Base-by-base conservation (phyloP, 2,797 vertebrate species). In the Numenius phaeopus region DNA sequence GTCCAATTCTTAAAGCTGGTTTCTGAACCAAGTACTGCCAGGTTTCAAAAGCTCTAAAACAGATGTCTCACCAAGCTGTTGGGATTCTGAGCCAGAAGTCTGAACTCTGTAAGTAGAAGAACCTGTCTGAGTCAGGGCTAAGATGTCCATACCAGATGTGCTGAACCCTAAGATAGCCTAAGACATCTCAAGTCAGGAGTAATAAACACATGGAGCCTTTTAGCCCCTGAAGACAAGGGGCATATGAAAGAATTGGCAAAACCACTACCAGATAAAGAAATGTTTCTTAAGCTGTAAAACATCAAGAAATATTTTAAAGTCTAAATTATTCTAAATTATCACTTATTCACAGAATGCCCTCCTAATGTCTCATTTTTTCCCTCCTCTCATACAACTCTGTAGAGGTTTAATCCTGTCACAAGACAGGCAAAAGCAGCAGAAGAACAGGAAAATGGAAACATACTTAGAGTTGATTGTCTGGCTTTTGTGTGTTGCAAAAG, bases 1-100 rank as follows among this genome's bases (percentile, higher is more conserved):
- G 17, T 6, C 19, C 29, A 54, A 17, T 39, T 47, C 49, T 29
- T 39, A 12, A 34, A 71, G 32, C 29, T 59, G 46, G n/a, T 4
- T 50, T 50, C 69, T 50, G 42, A 26, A 65, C 20, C 46, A 67
- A 69, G 37, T 19, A 13, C 62, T 39, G 67, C 55, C 71, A 86
- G 37, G 15, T 61, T 14, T 32, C 20, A 50, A 71, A 3, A 82
- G 62, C 49, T 65, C 39, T 26, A 17, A 22, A 72, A 20, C 30
- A 21, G 47, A 46, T 0, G 0, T 10, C 44, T 61, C 40, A 0
- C 57, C 79, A 67, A 39, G 67, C 59, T 77, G 58, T 19, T 15
- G 59, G 30, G 29, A 34, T 10, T 42, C 37, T 40, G 32, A 59
- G 34, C 49, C 64, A 62, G 3, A 37, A 21, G 37, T 10, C 67